Percentiles rank a stretch among this genome's conserved stretches.
phyloP scores from a whole-genome alignment of 2,888 invertebrate species.

The Octonoba sinensis region DNA sequence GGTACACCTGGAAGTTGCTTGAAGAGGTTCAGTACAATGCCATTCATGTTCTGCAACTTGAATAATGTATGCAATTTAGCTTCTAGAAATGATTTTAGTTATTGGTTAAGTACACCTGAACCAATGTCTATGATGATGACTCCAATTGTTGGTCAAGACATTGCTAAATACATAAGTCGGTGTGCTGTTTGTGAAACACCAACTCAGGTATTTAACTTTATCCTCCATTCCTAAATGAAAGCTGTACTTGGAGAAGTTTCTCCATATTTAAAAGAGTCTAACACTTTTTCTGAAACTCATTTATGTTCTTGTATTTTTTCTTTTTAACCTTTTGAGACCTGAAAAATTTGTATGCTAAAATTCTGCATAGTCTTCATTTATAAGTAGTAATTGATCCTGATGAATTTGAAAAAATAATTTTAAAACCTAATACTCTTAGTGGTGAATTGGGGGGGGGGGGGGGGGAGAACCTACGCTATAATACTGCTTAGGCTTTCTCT shows the following conservation, averaged over 20 bases:
- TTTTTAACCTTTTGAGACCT: no score
- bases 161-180: conserved; percentile 88
- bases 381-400: no score
- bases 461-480: no score
- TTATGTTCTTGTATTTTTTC: no score
- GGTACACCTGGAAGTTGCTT: conserved; percentile 94
- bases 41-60: conserved; percentile 94
- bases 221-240: background rate
- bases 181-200: conserved; percentile 97
- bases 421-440: no score
- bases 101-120: conserved; percentile 93
- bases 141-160: conserved; percentile 87
- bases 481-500: no score
- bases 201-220: conserved; percentile 77
- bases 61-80: conserved; percentile 97
- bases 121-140: conserved; percentile 97
- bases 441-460: no score
- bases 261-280: background rate
- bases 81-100: conserved; percentile 94
- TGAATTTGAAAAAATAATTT: no score
- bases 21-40: conserved; percentile 94
- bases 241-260: background rate
- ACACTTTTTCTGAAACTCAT: background rate
- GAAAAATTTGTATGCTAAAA: no score
- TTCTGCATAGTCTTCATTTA: no score